phyloP scores from a whole-genome alignment of 2,113 vertebrate species.

The Dromas ardeola region DNA sequence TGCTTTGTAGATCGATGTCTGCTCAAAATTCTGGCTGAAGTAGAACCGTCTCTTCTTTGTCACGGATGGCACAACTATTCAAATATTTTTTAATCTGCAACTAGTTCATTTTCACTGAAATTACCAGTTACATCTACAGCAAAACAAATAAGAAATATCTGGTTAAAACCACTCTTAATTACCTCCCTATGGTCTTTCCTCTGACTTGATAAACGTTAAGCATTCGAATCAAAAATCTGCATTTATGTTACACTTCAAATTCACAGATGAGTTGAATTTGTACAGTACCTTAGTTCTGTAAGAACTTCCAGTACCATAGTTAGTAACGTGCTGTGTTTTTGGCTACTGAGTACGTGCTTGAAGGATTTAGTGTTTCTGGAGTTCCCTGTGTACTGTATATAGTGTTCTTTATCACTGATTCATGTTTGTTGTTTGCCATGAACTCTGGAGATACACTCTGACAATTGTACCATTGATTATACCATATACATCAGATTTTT shows the following conservation, averaged over 20 bases:
- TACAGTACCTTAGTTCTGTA: too few species aligned
- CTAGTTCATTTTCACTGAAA: background rate
- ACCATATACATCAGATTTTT: background rate
- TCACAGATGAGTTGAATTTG: background rate
- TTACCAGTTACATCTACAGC: background rate
- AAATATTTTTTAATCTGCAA: background rate
- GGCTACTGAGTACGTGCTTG: background rate
- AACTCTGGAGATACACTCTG: background rate
- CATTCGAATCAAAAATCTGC: background rate
- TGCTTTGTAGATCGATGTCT: background rate
- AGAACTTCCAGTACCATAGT: background rate
- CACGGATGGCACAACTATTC: background rate
- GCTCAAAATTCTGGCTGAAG: background rate
- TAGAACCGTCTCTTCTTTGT: background rate
- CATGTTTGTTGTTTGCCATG: background rate
- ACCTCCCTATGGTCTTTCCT: background rate
- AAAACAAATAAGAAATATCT: background rate
- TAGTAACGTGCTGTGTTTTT: background rate
- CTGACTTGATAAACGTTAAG: background rate
- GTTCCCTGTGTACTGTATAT: background rate
- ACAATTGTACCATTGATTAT: background rate
- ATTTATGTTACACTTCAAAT: background rate
- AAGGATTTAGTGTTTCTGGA: background rate
- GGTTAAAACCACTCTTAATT: background rate
- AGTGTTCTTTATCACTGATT: background rate